These are phyloP conservation scores for Podocnemis expansa DNA, from an alignment of 2,113 vertebrate genomes.

Conservation along the genomic window DNA sequence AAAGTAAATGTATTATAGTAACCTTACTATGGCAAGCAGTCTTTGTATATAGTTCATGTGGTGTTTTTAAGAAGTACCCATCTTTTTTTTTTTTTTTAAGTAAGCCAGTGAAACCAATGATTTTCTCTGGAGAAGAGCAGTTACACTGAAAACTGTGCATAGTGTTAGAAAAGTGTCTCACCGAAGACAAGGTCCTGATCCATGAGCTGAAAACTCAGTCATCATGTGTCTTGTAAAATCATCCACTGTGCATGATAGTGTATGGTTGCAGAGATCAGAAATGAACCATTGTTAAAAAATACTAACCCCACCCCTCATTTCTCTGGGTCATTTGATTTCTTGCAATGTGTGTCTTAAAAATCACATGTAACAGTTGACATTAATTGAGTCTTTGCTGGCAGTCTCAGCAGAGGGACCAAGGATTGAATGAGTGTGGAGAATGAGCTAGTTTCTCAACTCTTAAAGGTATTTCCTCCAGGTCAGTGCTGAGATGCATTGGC, in stretches of 20 bases:
- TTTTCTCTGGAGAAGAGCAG: not conserved
- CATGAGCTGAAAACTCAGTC: not conserved
- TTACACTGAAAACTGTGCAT: not conserved
- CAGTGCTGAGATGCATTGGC: not conserved
- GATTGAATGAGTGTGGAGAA: not conserved
- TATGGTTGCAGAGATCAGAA: not conserved
- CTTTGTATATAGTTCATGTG: not conserved
- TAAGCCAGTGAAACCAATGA: not conserved
- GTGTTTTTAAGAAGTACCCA: not conserved
- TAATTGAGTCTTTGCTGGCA: not conserved
- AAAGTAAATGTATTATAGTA: not conserved
- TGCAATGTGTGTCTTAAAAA: not conserved
- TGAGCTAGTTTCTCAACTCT: not conserved
- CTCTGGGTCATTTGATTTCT: not conserved
- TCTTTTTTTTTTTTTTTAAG: not conserved
- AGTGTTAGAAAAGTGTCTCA: not conserved
- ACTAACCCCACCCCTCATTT: not conserved
- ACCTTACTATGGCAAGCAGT: not conserved
- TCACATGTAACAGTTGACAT: not conserved
- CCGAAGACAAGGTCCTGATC: not conserved
- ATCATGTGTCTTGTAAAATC: not conserved
- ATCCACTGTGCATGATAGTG: not conserved
- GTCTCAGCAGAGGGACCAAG: not conserved
- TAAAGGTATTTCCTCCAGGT: not conserved
- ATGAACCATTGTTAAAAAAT: not conserved